Evolutionary conservation across 23 tunicate genomes (phyloP).

Genomic region (Phallusia fumigata): DNA sequence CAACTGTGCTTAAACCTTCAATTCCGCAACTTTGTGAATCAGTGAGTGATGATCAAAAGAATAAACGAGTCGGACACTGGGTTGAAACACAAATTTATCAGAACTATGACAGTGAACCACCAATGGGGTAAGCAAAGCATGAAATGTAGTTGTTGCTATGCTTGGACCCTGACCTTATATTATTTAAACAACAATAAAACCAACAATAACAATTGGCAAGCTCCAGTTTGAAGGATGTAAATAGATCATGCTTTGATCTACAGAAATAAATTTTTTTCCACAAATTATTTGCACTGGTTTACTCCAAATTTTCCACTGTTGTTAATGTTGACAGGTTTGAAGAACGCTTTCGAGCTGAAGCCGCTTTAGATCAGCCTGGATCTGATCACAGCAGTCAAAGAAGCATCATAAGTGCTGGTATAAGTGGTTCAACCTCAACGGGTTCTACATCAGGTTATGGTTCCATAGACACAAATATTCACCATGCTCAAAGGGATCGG

Average conservation of each 20-base stretch:
- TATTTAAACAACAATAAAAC: too few relatives aligned
- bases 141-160: too few relatives aligned
- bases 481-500: conserved; percentile 59
- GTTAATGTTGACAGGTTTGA: conserved; percentile 18
- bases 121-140: conserved; percentile 64
- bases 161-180: too few relatives aligned
- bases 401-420: conserved; percentile 82
- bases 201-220: too few relatives aligned
- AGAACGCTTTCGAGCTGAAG: conserved; percentile 27
- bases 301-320: too few relatives aligned
- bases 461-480: conserved; percentile 64
- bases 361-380: conserved; percentile 36
- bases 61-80: conserved; percentile 78
- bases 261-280: too few relatives aligned
- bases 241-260: too few relatives aligned
- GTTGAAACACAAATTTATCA: conserved; percentile 57
- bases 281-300: too few relatives aligned
- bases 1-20: background rate
- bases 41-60: conserved; percentile 71
- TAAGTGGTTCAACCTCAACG: conserved; percentile 75
- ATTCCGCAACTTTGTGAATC: conserved; percentile 50
- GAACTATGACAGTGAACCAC: conserved; percentile 76
- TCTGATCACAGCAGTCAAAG: conserved; percentile 77
- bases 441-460: conserved; percentile 93
- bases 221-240: too few relatives aligned